Base-by-base conservation (phyloP, 1,140 invertebrate genomes). In the Drosophila funebris region DNA sequence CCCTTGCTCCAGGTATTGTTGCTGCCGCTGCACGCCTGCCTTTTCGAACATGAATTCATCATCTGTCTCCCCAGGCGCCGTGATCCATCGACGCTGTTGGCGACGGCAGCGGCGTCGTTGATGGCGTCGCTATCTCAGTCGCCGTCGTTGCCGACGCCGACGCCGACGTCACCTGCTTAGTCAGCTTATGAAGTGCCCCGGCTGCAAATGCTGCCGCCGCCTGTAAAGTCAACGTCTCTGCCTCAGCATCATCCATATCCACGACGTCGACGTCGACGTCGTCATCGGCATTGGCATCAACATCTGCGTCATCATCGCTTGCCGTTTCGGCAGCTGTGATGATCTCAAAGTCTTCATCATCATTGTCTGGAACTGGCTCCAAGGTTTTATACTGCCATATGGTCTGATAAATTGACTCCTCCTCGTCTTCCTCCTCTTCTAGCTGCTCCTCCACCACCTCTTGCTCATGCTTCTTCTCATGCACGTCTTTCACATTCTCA, bases 321-420 rank as follows among this genome's bases (percentile, higher is more conserved):
- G 53, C 48, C 14, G 61, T 54, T 73, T 78, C 78, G 41, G 14
- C 62, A 13, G 54, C 71, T 50, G 33, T 39, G 61, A 62, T 85
- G 71, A 57, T 70, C 37, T 71, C 60, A 75, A 84, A 78, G 1
- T 83, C 76, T 4, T 83, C 79, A 0, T 83, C 68, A 4, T 62
- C 50, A 0, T 72, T 61, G 20, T 74, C 73, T 14, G 37, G 36
- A 16, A 24, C 46, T 4, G 76, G 74, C 63, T 91, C 77, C 16
- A 90, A 14, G 1, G 91, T 92, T 54, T 90, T 75, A 33, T 90
- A 92, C 52, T 91, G 78, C 91, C 91, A 92, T 44, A 92, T 92
- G 46, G 90, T 82, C 31, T 92, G 91, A 68, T 92, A 92, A 58
- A 92, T 92, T 6, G 77, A 75, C 18, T 91, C 90, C 44, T 91